These are phyloP conservation scores for Tragelaphus imberbis DNA, from an alignment of 2,113 vertebrate genomes.

Conservation along the genomic window DNA sequence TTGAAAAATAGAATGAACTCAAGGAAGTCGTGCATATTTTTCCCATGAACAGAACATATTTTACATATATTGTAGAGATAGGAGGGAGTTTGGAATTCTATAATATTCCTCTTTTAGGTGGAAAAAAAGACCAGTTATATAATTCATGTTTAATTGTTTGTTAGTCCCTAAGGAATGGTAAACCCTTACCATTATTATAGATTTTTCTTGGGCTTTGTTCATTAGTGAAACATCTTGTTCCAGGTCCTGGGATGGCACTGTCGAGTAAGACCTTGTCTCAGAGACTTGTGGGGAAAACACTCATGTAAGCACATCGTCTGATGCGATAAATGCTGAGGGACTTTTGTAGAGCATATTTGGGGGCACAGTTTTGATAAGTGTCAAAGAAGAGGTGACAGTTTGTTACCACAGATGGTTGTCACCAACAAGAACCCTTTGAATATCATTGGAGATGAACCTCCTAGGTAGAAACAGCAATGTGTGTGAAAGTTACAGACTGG, in stretches of 20 bases:
- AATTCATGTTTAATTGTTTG: not conserved
- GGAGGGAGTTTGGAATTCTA: not conserved
- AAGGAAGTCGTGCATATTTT: not conserved
- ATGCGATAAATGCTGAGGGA: not conserved
- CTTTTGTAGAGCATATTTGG: fast-evolving
- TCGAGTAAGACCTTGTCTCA: not conserved
- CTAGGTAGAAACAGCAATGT: not conserved
- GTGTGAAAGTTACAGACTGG: not conserved
- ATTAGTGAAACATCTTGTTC: not conserved
- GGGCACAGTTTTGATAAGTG: not conserved
- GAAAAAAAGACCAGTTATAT: not conserved
- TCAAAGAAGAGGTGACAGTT: not conserved
- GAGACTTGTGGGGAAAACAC: not conserved
- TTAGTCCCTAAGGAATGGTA: not conserved
- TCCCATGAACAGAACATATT: not conserved
- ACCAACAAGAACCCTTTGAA: not conserved
- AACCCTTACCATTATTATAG: not conserved
- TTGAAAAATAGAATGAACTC: not conserved
- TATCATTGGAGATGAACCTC: not conserved
- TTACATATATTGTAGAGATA: not conserved
- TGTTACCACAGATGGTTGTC: not conserved
- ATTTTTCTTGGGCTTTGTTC: not conserved
- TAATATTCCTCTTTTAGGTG: not conserved
- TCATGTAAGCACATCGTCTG: not conserved
- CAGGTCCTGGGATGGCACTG: not conserved